Percentiles rank a stretch among this genome's conserved stretches.
phyloP scores from a whole-genome alignment of 2,113 vertebrate species.

The Xenotilapia leptura region DNA sequence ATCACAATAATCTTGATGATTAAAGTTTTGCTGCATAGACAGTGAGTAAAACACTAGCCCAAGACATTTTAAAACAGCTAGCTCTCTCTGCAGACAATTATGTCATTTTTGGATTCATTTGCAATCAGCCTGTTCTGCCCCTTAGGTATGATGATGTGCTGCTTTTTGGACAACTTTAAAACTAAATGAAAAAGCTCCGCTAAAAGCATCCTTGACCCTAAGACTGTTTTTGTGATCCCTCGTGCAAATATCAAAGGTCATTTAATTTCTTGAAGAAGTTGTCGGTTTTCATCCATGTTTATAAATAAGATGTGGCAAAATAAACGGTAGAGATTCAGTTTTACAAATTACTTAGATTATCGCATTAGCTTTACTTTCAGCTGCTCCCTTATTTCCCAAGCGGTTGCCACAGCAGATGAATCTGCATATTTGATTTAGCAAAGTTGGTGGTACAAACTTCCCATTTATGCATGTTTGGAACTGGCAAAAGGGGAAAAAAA shows the following conservation, averaged over 20 bases:
- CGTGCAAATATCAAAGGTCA: background rate
- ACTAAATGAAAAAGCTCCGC: background rate
- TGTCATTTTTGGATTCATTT: background rate
- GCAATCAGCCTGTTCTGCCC: background rate
- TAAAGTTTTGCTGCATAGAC: background rate
- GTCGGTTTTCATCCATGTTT: background rate
- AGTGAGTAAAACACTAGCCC: background rate
- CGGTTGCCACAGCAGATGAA: background rate
- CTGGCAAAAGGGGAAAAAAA: accelerated
- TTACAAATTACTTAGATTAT: background rate
- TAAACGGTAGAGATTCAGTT: background rate
- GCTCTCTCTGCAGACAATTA: background rate
- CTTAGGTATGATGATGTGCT: background rate
- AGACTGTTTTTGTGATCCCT: background rate
- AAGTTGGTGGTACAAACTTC: background rate
- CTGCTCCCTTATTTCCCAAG: background rate
- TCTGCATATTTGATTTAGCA: background rate
- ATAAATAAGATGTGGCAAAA: background rate
- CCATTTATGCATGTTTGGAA: background rate
- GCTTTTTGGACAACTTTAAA: background rate
- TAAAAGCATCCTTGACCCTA: background rate
- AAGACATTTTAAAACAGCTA: background rate
- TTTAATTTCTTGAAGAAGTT: background rate
- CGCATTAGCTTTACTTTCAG: background rate
- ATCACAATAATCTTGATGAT: background rate